A percentile compares a stretch with the other conserved stretches of the same genome.
Evolutionary conservation across 2,797 vertebrate species (phyloP).

Genomic region (Gymnothorax javanicus): DNA sequence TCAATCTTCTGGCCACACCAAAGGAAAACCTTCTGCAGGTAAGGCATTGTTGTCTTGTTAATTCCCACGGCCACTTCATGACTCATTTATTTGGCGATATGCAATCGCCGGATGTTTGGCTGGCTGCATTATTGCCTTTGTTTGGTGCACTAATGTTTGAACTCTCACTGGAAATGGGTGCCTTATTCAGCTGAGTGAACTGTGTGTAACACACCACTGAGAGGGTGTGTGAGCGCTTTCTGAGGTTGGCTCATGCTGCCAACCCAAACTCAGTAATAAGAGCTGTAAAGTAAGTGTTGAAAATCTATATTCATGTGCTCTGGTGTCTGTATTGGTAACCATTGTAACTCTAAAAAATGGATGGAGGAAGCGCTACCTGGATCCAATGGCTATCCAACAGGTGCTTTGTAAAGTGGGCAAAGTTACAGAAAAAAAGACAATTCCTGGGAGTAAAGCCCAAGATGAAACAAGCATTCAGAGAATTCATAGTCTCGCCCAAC

Average conservation of each 20-base stretch:
- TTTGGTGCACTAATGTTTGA: neutral
- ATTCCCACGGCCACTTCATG: neutral
- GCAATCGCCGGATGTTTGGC: neutral
- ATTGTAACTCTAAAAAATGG: neutral
- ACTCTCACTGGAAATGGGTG: neutral
- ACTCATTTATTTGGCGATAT: neutral
- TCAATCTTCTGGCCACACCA: constrained; percentile 75
- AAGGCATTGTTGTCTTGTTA: constrained; percentile 21
- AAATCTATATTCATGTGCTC: neutral
- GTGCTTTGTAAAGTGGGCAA: too few relatives aligned
- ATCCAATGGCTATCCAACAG: too few relatives aligned
- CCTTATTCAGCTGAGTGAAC: neutral
- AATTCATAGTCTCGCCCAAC: too few relatives aligned
- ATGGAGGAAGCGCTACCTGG: too few relatives aligned
- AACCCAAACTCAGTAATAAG: neutral
- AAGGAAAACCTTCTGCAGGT: constrained; percentile 76
- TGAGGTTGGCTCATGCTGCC: neutral
- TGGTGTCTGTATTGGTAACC: neutral
- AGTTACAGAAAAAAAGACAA: too few relatives aligned
- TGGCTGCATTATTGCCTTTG: neutral
- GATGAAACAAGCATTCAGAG: too few relatives aligned
- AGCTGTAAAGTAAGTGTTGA: neutral
- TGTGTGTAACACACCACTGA: neutral
- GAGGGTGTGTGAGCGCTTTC: neutral
- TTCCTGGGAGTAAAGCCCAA: too few relatives aligned